These are phyloP conservation scores for Penelope pileata DNA, from an alignment of 2,113 vertebrate genomes.

Conservation along the genomic window DNA sequence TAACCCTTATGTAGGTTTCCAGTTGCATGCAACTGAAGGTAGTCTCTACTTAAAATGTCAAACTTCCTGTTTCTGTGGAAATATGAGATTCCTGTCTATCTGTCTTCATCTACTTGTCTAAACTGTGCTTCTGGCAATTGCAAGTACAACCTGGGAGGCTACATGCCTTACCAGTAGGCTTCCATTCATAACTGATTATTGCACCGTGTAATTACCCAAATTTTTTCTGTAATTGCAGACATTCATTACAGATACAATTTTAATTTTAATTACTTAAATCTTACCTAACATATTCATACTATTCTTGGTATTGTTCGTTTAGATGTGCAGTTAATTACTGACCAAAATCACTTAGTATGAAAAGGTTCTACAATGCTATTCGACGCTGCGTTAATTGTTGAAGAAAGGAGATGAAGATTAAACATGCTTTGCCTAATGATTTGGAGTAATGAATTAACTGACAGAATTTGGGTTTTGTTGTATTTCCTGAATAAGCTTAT, in stretches of 20 bases:
- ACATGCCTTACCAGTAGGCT: not conserved
- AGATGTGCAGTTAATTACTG: conserved; percentile 2
- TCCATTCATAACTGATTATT: conserved; percentile 7
- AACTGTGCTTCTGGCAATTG: not conserved
- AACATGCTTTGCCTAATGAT: conserved; percentile 13
- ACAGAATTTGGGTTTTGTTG: conserved; percentile 1
- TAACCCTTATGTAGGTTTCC: not conserved
- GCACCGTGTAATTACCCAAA: not conserved
- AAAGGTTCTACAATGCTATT: not conserved
- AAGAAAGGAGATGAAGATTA: conserved; percentile 25
- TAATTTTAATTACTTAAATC: conserved; percentile 9
- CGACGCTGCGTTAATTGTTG: not conserved
- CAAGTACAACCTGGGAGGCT: not conserved
- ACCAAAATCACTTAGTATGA: not conserved
- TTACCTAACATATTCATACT: not conserved
- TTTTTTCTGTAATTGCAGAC: conserved; percentile 2
- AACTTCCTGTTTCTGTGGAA: not conserved
- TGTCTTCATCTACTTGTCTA: not conserved
- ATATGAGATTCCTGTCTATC: not conserved
- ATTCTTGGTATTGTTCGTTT: conserved; percentile 10
- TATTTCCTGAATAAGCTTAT: conserved; percentile 11
- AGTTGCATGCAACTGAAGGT: not conserved
- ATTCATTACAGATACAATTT: not conserved
- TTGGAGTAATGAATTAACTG: conserved; percentile 19
- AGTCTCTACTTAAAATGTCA: not conserved